A percentile compares a stretch with the other conserved stretches of the same genome.
Evolutionary conservation across 2,113 vertebrate genomes (phyloP).

Genomic region (Gnathonemus longibarbis): DNA sequence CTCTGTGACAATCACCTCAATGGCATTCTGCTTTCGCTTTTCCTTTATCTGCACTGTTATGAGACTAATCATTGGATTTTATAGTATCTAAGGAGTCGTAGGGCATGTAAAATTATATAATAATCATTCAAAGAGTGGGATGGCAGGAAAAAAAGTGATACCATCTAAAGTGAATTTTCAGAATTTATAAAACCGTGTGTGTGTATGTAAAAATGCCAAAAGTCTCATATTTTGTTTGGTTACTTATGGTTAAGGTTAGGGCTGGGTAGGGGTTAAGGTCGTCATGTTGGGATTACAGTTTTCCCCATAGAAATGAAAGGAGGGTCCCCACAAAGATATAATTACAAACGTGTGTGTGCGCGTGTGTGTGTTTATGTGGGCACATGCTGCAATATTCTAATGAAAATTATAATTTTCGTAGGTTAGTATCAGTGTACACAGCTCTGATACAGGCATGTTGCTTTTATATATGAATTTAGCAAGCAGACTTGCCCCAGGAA

Average conservation of each 20-base stretch:
- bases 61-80: not conserved
- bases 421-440: not conserved
- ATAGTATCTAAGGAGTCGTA: not conserved
- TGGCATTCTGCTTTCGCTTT: not conserved
- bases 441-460: not conserved
- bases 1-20: not conserved
- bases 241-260: no score
- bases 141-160: not conserved
- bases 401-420: not conserved
- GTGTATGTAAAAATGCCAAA: not conserved
- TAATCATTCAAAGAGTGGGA: not conserved
- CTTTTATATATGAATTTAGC: not conserved
- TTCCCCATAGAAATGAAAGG: no score
- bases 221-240: no score
- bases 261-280: no score
- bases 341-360: not conserved
- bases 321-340: no score
- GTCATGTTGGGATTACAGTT: no score
- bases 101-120: not conserved
- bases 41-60: not conserved
- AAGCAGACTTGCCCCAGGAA: not conserved
- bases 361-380: not conserved
- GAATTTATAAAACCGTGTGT: not conserved
- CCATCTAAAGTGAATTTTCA: not conserved
- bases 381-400: not conserved